Evolutionary conservation across 2,113 vertebrate species (phyloP).

Genomic region (Pantherophis guttatus): DNA sequence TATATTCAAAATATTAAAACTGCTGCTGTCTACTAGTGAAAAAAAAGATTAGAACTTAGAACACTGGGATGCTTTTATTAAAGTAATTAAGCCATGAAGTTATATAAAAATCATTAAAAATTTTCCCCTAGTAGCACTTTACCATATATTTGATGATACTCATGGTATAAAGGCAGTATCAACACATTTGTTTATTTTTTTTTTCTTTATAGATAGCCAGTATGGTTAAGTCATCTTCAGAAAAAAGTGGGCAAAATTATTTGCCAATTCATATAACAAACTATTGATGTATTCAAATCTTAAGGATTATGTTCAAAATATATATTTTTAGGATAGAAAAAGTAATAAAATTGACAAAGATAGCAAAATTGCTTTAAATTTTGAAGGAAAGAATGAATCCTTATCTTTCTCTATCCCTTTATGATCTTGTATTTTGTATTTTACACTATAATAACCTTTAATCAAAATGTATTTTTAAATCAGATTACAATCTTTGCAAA

Average conservation of each 20-base stretch:
- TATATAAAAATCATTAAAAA: background rate
- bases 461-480: background rate
- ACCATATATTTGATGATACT: background rate
- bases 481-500: background rate
- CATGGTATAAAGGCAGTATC: background rate
- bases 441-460: background rate
- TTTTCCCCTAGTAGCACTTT: background rate
- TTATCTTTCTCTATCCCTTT: background rate
- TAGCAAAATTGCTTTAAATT: background rate
- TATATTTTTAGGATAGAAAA: background rate
- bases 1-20: background rate
- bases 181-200: background rate
- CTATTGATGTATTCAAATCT: background rate
- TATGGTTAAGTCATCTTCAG: background rate
- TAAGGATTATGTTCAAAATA: background rate
- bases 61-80: background rate
- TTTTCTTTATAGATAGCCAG: background rate
- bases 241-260: background rate
- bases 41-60: background rate
- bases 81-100: background rate
- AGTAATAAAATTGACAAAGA: background rate
- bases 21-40: background rate
- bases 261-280: background rate
- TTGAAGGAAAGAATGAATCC: background rate
- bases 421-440: background rate